Evolutionary conservation across 2,888 invertebrate species (phyloP), one percentile per base, ranked within the genome.

Genomic region (Caenorhabditis sp.): DNA sequence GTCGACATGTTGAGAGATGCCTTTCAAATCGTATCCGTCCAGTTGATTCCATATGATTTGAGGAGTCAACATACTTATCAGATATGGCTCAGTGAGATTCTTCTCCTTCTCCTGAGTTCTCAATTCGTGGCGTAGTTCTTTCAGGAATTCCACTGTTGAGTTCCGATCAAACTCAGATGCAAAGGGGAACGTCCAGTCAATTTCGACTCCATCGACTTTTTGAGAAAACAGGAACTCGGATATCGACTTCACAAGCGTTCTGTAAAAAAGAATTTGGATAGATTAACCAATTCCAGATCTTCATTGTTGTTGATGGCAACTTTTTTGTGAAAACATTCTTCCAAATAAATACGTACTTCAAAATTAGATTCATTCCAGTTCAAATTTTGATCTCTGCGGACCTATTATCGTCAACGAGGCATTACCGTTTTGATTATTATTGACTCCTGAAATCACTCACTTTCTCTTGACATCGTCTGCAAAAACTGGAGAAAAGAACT

Each of bases 41-140:
- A 44, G 14, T 44, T 63, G 63, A 24, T 63, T 47, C 63, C 63
- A 63, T 63, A 63, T 47, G 14, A 63, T 44, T 63, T 63, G 63
- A 47, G 63, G 63, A 63, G 63, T 63, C 63, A 63, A n/a, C 63
- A 63, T 63, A 16, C 26, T 28, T 7, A 63, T 28, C 16, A 63
- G 8, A 44, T 28, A 63, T n/a, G 63, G n/a, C 6, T 44, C 44
- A 0, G 44, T n/a, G 0, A 24, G 10, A 14, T n/a, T n/a, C 2
- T 28, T 63, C n/a, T 26, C 2, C 4, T 44, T 24, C 16, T 63
- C 26, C 6, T 44, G 44, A 3, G 8, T 0, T 47, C 4, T 44
- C 12, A 63, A n/a, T 28, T 44, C 44, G 16, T 26, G 24, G 7
- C 63, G 44, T n/a, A 63, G 63, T 10, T 63, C 63, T 44, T 28